Percentiles rank a stretch among this genome's conserved stretches.
Evolutionary conservation across 2,797 vertebrate species (phyloP).

Genomic region (Neoniphon sammara): DNA sequence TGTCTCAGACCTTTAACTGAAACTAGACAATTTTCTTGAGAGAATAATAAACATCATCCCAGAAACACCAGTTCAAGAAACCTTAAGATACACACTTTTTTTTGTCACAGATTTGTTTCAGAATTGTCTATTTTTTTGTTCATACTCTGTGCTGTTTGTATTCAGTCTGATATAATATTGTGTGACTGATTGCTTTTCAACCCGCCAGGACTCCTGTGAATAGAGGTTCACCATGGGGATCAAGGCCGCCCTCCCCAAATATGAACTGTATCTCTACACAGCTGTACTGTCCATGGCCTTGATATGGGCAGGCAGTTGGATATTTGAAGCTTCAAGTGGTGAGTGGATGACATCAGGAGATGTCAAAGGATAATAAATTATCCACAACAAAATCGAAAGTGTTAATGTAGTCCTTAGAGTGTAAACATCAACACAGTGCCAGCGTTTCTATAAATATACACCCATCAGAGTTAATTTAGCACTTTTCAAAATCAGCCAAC

Average conservation of each 20-base stretch:
- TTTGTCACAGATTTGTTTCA: not conserved
- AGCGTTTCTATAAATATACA: not conserved
- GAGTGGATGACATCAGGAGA: slow-evolving; percentile 59
- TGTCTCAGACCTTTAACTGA: not conserved
- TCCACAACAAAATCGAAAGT: not conserved
- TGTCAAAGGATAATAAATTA: slow-evolving; percentile 9
- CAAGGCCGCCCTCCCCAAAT: slow-evolving; percentile 88
- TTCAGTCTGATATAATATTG: not conserved
- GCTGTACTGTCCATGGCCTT: slow-evolving; percentile 85
- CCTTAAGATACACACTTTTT: not conserved
- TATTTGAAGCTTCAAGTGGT: slow-evolving; percentile 93
- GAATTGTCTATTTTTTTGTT: slow-evolving; percentile 8
- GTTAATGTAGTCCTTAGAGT: not conserved
- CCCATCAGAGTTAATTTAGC: too few relatives aligned
- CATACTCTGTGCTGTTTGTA: not conserved
- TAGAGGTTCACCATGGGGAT: slow-evolving; percentile 86
- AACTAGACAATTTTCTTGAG: not conserved
- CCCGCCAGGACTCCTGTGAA: slow-evolving; percentile 48
- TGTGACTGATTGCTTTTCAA: slow-evolving; percentile 32
- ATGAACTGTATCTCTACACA: slow-evolving; percentile 92
- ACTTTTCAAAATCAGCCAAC: too few relatives aligned
- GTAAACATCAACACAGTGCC: not conserved
- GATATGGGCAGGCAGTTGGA: slow-evolving; percentile 89
- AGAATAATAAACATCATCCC: not conserved
- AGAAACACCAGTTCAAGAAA: not conserved